Base-by-base conservation (phyloP, 1,140 invertebrate species). In the Drosophila lacteicornis region DNA sequence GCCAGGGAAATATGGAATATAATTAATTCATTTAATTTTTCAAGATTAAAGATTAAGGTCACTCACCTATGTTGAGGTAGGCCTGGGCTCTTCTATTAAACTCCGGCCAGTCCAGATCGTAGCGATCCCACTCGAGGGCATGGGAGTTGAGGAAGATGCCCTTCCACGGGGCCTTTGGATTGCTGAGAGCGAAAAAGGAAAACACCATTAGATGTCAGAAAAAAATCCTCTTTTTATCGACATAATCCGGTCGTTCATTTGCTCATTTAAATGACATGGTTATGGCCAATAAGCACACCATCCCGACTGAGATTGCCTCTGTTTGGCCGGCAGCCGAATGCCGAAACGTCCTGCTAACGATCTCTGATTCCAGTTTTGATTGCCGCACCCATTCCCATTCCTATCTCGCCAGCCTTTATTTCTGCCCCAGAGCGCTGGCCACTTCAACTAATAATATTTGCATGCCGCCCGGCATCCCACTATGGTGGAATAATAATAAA, bases 51-150 rank as follows among this genome's bases (percentile, higher is more conserved):
- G 0, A 0, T 46, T 22, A 4, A 46, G 11, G 15, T 38, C 33
- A 91, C 94, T 94, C 94, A 97, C 97, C 96, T 49, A 98, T 93
- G 93, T 95, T 95, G 25, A 97, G 93, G 93, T 96, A 98, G 15
- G 94, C 94, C 85, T 97, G 96, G 71, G 96, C 94, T 2, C 94
- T 93, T 4, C 93, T 92, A 79, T 96, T 95, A 79, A 97, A 98
- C 59, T 96, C 95, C 0, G 96, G 96, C 97, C 97, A 98, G 46
- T 96, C 95, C 9, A 95, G 91, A 53, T 96, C 95, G 78, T 95
- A 96, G 74, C 95, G 94, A 62, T 93, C 93, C 95, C 95, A 96
- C 55, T 95, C 94, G 65, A 94, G 94, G 49, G 93, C 93, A 75
- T 94, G 94, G 4, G 94, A 93, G 11, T 94, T 95, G 42, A 94